A percentile compares a stretch with the other conserved stretches of the same genome.
phyloP scores from a whole-genome alignment of 2,888 invertebrate genomes.

The Plagiodera versicolora region DNA sequence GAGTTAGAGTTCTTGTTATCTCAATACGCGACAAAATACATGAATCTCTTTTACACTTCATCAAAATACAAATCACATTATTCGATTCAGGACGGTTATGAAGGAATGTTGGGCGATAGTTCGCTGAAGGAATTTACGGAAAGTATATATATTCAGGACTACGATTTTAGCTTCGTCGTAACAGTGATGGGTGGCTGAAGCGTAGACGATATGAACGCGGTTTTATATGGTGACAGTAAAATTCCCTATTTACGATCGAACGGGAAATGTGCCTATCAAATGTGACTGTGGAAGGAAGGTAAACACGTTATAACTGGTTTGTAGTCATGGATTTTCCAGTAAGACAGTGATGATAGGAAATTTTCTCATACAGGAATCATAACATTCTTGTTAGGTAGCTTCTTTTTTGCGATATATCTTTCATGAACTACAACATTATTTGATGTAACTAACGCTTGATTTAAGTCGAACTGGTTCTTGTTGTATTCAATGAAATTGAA shows the following conservation, averaged over 20 bases:
- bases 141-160: not conserved
- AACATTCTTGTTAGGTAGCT: no score
- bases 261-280: slow-evolving; percentile 19
- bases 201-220: slow-evolving; percentile 7
- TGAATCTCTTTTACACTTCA: no score
- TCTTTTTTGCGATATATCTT: no score
- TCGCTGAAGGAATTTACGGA: not conserved
- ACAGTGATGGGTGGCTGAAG: not conserved
- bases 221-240: slow-evolving; percentile 18
- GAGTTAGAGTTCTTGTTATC: no score
- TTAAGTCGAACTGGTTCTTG: no score
- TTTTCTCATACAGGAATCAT: not conserved
- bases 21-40: no score
- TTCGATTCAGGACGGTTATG: no score
- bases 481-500: not conserved
- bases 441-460: no score
- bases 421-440: no score
- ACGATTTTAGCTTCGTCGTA: not conserved
- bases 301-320: slow-evolving; percentile 15
- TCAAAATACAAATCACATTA: no score
- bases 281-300: slow-evolving; percentile 14
- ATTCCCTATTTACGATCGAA: slow-evolving; percentile 18
- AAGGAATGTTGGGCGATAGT: no score
- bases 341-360: not conserved
- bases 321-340: slow-evolving; percentile 2